phyloP scores from a whole-genome alignment of 2,888 invertebrate species.

The Minunthozetes semirufus region DNA sequence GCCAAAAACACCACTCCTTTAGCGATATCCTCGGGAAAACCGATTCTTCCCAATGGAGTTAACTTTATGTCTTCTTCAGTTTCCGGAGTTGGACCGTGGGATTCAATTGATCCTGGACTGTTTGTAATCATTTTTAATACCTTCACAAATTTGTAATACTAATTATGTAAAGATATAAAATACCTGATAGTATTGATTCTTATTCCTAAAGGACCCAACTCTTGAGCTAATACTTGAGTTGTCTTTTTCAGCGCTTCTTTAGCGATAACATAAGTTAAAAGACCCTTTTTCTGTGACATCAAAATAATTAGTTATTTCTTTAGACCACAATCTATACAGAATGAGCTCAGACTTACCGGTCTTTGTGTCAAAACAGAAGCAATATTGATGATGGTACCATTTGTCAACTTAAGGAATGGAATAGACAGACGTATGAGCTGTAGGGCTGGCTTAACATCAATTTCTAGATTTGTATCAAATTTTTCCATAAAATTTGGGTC shows the following conservation, averaged over 20 bases:
- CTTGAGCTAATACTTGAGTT: slow-evolving; percentile 9
- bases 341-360: slow-evolving; percentile 18
- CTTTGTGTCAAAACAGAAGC: neutral
- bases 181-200: slow-evolving; percentile 31
- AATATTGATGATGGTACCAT: slow-evolving; percentile 35
- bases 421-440: slow-evolving; percentile 22
- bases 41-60: slow-evolving; percentile 13
- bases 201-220: slow-evolving; percentile 27
- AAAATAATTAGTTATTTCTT: neutral
- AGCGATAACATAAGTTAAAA: neutral
- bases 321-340: slow-evolving; percentile 12
- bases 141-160: neutral
- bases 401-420: slow-evolving; percentile 19
- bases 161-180: neutral
- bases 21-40: slow-evolving; percentile 30
- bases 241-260: neutral
- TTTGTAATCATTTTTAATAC: neutral
- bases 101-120: slow-evolving; percentile 25
- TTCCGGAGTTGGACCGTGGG: neutral
- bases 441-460: slow-evolving; percentile 22
- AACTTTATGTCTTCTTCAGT: neutral
- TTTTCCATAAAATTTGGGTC: slow-evolving; percentile 27
- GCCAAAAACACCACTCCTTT: slow-evolving; percentile 7
- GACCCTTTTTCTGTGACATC: neutral
- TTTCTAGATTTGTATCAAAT: neutral